These are phyloP conservation scores for Rosalia funebris DNA, from an alignment of 2,888 invertebrate genomes.

Conservation along the genomic window DNA sequence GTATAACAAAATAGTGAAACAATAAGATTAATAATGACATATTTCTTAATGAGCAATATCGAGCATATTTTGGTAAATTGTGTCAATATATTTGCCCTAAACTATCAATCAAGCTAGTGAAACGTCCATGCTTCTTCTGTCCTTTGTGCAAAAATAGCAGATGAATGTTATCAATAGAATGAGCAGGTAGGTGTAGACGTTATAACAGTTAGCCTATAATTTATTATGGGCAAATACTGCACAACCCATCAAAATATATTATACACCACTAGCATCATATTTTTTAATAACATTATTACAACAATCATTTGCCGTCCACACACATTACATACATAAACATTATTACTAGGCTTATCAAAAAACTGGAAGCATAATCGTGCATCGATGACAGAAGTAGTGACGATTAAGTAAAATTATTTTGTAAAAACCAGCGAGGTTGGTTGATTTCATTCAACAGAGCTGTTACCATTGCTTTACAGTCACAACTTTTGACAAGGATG, in stretches of 20 bases:
- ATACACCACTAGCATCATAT: background rate
- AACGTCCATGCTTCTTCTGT: no score
- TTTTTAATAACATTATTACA: background rate
- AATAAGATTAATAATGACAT: no score
- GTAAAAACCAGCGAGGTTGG: no score
- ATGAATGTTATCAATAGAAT: no score
- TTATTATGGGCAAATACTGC: background rate
- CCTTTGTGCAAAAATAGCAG: no score
- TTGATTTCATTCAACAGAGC: no score
- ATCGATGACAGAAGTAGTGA: background rate
- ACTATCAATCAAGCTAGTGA: background rate
- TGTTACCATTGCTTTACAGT: no score
- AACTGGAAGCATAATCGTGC: background rate
- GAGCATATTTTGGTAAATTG: background rate
- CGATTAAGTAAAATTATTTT: no score
- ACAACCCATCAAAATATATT: background rate
- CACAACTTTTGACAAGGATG: background rate
- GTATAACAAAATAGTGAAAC: no score
- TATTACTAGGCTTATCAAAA: constrained; percentile 1
- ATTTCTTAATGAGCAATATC: background rate
- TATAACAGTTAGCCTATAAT: background rate
- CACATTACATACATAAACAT: background rate
- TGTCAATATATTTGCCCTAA: background rate
- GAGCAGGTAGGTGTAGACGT: no score
- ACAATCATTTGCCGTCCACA: background rate